phyloP scores from a whole-genome alignment of 2,113 vertebrate species.

The Dolichotis patagonum region DNA sequence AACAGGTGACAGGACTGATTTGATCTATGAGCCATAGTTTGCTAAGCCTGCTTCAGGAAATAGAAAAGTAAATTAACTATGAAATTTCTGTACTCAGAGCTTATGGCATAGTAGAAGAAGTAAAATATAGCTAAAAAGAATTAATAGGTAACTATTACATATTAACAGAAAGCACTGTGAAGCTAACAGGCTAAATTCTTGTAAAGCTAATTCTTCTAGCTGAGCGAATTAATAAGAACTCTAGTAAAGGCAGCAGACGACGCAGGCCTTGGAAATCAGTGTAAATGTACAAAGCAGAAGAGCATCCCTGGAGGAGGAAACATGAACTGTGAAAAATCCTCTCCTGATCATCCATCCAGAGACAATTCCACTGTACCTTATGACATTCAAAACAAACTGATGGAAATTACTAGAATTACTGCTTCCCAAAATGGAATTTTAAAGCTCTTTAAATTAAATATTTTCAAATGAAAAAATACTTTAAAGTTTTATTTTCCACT shows the following conservation, averaged over 20 bases:
- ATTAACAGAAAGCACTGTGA: background rate
- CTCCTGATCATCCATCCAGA: background rate
- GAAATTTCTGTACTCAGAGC: background rate
- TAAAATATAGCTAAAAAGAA: background rate
- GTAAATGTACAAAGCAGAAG: background rate
- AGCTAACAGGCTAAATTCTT: background rate
- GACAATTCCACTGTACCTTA: background rate
- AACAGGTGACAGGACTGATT: background rate
- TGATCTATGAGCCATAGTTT: background rate
- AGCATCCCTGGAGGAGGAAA: background rate
- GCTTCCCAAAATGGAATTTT: conserved; percentile 26
- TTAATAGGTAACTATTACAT: background rate
- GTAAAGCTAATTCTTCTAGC: background rate
- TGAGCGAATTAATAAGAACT: background rate
- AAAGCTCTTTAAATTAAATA: background rate
- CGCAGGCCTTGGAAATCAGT: background rate
- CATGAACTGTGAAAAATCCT: background rate
- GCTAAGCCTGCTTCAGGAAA: background rate
- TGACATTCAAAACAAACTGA: background rate
- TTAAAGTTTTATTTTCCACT: conserved; percentile 1
- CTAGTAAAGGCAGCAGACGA: background rate
- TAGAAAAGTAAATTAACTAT: conserved; percentile 10
- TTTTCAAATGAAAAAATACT: background rate
- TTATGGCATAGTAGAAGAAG: background rate
- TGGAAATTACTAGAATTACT: background rate